Conservation (phyloP, 2,113 vertebrate genomes). For the Hiodon tergisus region DNA sequence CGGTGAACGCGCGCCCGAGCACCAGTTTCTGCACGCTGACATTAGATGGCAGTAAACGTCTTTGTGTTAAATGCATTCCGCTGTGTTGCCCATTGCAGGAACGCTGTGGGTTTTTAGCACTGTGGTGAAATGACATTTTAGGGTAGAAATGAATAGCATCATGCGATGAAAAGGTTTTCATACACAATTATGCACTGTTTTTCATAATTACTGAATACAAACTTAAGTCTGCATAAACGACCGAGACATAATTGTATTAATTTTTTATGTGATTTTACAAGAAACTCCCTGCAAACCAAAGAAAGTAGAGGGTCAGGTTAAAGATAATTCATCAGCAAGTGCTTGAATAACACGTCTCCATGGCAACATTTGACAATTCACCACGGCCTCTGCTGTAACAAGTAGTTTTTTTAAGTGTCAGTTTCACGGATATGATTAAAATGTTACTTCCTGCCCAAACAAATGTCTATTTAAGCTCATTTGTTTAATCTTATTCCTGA, state of each 20-base stretch:
- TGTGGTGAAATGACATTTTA: slow-evolving; percentile 28
- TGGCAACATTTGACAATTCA: slow-evolving; percentile 48
- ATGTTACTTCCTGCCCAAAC: neutral
- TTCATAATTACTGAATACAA: slow-evolving; percentile 33
- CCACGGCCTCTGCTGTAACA: neutral
- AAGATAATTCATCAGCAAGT: slow-evolving; percentile 17
- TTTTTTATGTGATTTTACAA: slow-evolving; percentile 30
- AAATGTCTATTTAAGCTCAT: neutral
- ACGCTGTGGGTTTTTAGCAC: neutral
- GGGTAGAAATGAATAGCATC: slow-evolving; percentile 21
- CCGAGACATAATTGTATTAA: slow-evolving; percentile 25
- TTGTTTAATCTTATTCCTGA: neutral
- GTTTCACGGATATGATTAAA: slow-evolving; percentile 10
- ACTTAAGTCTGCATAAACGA: slow-evolving; percentile 23
- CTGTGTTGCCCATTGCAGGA: neutral
- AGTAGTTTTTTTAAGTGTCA: neutral
- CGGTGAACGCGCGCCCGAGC: neutral
- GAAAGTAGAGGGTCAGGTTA: slow-evolving; percentile 7
- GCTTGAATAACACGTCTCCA: slow-evolving; percentile 54
- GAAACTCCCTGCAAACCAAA: slow-evolving; percentile 7
- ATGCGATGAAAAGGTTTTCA: slow-evolving; percentile 18
- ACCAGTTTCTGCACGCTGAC: slow-evolving; percentile 25
- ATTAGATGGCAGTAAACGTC: slow-evolving; percentile 56
- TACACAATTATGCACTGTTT: slow-evolving; percentile 21
- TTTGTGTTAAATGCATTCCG: slow-evolving; percentile 18